Percentiles rank a stretch among this genome's conserved stretches.
These are phyloP conservation scores for Acanthis flammea DNA, from an alignment of 2,797 vertebrate genomes.

Conservation along the genomic window DNA sequence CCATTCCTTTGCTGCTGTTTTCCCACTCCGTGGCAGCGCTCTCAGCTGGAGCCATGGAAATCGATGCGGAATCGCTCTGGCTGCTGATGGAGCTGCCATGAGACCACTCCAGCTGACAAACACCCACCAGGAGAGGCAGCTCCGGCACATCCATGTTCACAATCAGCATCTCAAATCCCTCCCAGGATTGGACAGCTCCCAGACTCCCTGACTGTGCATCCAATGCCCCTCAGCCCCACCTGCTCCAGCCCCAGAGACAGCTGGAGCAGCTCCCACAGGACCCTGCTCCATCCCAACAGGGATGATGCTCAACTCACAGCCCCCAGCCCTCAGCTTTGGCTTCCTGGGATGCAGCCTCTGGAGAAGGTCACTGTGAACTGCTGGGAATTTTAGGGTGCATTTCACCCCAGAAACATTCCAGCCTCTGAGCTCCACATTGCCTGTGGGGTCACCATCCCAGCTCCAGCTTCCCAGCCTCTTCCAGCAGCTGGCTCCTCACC, in stretches of 20 bases:
- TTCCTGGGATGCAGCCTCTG: background rate
- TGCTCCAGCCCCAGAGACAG: background rate
- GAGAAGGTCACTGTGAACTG: background rate
- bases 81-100: background rate
- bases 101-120: background rate
- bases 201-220: background rate
- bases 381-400: background rate
- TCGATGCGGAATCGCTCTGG: background rate
- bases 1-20: background rate
- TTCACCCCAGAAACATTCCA: background rate
- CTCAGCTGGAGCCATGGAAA: background rate
- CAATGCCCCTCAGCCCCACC: fast-evolving
- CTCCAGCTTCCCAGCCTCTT: background rate
- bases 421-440: fast-evolving
- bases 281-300: background rate
- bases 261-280: background rate
- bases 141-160: fast-evolving
- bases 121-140: background rate
- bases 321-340: background rate
- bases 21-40: background rate
- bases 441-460: fast-evolving
- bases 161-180: background rate
- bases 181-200: background rate
- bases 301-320: background rate
- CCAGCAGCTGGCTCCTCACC: background rate